Conservation (phyloP, 1,140 invertebrate genomes). For the Seison nebaliae region DNA sequence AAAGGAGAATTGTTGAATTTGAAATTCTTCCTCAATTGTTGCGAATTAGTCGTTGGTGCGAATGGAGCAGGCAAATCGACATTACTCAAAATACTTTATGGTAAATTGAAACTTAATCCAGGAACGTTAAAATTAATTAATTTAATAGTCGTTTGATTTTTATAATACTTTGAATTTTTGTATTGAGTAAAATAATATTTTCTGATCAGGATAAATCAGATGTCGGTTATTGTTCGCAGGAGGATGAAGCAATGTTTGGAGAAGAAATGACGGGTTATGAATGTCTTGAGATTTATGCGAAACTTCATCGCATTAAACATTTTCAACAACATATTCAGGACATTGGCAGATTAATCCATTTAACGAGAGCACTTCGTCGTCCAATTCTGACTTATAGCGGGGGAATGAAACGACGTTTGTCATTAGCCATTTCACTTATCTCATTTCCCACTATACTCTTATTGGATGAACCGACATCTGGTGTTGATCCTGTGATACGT, state of each 20-base stretch:
- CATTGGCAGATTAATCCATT: no score
- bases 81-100: conserved; percentile 25
- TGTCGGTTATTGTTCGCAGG: conserved; percentile 50
- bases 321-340: conserved; percentile 18
- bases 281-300: conserved; percentile 19
- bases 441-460: not conserved
- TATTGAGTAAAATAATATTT: no score
- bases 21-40: no score
- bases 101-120: conserved; percentile 4
- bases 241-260: conserved; percentile 48
- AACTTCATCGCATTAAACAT: conserved; percentile 18
- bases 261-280: conserved; percentile 36
- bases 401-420: not conserved
- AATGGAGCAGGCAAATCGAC: conserved; percentile 30
- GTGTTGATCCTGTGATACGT: not conserved
- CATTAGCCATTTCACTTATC: not conserved
- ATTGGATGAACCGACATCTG: not conserved
- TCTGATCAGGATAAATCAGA: no score
- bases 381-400: not conserved
- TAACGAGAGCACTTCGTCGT: not conserved
- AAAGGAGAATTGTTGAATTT: no score
- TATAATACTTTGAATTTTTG: no score
- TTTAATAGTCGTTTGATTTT: no score
- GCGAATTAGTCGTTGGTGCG: no score
- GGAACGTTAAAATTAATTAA: no score